Evolutionary conservation across 2,113 vertebrate genomes (phyloP), one percentile per base, ranked within the genome.

Genomic region (Hydropotes inermis): DNA sequence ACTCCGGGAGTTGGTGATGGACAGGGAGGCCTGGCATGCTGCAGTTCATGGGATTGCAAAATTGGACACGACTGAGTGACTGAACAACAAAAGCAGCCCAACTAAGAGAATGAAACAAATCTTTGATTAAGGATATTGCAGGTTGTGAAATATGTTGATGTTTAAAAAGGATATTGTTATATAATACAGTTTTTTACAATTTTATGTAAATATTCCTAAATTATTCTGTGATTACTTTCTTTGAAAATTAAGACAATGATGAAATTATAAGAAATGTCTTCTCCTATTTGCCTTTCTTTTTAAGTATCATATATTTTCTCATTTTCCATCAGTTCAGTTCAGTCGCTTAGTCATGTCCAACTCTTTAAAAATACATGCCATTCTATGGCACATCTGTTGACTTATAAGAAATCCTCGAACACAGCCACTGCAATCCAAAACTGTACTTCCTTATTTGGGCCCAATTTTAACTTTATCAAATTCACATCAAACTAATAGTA

Each of bases 151-250:
- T 47, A 55, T 83, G 67, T 94, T 94, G 87, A 28, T 95, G 50
- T 88, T 91, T 94, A 28, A 57, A 97, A 97, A 93, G 39, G 25
- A 94, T 79, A 90, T 36, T 89, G 6, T 81, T 89, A 95, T 81
- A 93, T 43, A 96, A 92, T 82, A 91, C 3, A 58, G 52, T 87
- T 67, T 47, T 84, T 83, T 91, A 85, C 82, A 86, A n/a, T 85
- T 94, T 95, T 93, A 94, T 96, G 86, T 93, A 96, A 97, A 93
- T 96, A 91, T 97, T 95, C 67, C 78, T 89, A 95, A 97, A 97
- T 94, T 91, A 90, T 85, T 86, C 76, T 67, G 17, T 93, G 93
- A 97, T 95, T 97, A 50, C 36, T 94, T 87, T 92, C 61, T 79
- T 94, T 86, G 86, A 94, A 97, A 95, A 97, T 84, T 96, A 93